These are phyloP conservation scores for Limnephilus lunatus DNA, from an alignment of 2,888 invertebrate genomes.

Conservation along the genomic window DNA sequence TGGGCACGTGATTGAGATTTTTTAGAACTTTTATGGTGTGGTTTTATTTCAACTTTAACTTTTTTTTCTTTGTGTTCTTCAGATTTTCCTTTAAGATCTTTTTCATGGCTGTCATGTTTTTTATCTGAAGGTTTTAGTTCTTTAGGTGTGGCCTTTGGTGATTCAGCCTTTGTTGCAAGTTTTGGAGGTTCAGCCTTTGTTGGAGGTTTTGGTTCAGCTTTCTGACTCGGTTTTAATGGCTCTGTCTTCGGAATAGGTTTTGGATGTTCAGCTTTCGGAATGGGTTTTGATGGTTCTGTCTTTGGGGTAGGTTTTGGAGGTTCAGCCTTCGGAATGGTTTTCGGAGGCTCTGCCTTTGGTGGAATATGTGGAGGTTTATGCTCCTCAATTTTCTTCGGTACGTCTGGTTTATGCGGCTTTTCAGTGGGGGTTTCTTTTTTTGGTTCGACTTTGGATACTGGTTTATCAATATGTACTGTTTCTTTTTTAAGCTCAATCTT, in stretches of 20 bases:
- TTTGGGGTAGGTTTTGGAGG: not conserved
- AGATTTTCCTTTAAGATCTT: constrained; percentile 56
- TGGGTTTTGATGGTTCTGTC: not conserved
- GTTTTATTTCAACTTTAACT: constrained; percentile 65
- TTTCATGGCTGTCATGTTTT: constrained; percentile 21
- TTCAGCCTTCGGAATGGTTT: not conserved
- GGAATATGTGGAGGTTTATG: constrained; percentile 14
- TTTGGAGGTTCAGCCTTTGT: too few species aligned
- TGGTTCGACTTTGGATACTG: constrained; percentile 3
- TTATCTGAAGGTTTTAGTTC: constrained; percentile 22
- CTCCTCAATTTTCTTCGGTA: constrained; percentile 48
- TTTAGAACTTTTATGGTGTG: constrained; percentile 63
- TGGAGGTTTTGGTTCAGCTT: not conserved
- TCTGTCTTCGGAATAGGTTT: too few species aligned
- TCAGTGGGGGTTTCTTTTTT: constrained; percentile 26
- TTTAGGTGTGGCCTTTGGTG: constrained; percentile 29
- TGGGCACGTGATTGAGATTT: constrained; percentile 71
- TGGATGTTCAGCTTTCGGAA: not conserved
- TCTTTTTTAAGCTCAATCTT: constrained; percentile 26
- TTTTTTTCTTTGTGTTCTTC: constrained; percentile 51
- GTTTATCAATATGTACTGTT: not conserved
- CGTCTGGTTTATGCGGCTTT: constrained; percentile 59
- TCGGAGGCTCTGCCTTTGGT: not conserved
- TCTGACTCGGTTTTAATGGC: not conserved
- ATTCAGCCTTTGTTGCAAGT: constrained; percentile 23